Evolutionary conservation across 2,797 vertebrate genomes (phyloP).

Genomic region (Podargus strigoides): DNA sequence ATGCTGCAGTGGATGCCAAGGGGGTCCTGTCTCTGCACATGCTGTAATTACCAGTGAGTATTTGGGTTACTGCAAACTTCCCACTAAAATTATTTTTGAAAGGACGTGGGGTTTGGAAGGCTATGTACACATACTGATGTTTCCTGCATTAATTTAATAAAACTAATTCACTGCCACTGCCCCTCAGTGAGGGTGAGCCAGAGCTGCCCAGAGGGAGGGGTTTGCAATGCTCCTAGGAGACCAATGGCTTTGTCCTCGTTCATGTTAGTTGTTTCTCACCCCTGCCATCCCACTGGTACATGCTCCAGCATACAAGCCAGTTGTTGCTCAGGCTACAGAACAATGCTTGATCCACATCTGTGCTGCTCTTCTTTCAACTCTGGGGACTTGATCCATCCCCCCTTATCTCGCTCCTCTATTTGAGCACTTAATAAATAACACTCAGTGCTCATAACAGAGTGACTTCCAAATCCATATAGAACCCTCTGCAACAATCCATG

Average conservation of each 20-base stretch:
- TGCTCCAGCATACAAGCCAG: not conserved
- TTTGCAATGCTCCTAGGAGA: not conserved
- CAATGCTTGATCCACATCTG: not conserved
- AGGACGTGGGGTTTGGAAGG: not conserved
- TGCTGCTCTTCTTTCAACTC: not conserved
- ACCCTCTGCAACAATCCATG: not conserved
- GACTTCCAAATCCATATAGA: not conserved
- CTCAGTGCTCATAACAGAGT: not conserved
- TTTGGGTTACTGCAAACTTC: not conserved
- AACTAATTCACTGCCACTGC: not conserved
- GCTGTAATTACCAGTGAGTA: not conserved
- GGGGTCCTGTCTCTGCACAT: not conserved
- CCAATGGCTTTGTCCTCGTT: rapidly evolving
- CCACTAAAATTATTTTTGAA: not conserved
- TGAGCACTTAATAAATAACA: not conserved
- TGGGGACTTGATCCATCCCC: not conserved
- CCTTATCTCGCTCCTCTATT: not conserved
- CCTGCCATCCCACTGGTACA: rapidly evolving
- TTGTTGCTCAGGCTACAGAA: not conserved
- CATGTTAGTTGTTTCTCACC: rapidly evolving
- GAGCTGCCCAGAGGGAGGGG: not conserved
- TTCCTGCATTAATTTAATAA: not conserved
- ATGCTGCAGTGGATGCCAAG: rapidly evolving
- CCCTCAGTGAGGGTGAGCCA: not conserved
- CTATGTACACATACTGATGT: not conserved